These are phyloP conservation scores for Cotesia congregata DNA, from an alignment of 2,888 invertebrate species.

Conservation along the genomic window DNA sequence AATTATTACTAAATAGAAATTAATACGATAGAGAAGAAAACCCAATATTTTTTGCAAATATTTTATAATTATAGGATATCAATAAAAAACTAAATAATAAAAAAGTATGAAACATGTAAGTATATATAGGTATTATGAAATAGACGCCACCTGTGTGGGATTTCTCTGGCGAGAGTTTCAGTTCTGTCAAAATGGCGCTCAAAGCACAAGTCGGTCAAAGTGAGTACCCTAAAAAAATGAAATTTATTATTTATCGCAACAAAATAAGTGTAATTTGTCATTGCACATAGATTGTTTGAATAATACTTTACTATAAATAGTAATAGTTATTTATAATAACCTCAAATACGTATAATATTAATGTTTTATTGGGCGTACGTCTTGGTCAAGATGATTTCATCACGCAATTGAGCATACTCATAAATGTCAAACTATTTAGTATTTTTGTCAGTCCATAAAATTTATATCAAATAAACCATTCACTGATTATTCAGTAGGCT, in stretches of 20 bases:
- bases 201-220: constrained; percentile 90
- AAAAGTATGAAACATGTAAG: constrained; percentile 17
- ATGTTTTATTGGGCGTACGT: constrained; percentile 51
- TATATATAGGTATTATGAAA: not conserved
- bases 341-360: not conserved
- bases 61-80: not conserved
- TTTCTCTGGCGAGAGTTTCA: constrained; percentile 43
- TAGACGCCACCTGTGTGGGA: constrained; percentile 53
- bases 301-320: not conserved
- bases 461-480: not conserved
- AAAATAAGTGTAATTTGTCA: not conserved
- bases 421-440: constrained; percentile 55
- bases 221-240: constrained; percentile 74
- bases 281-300: not conserved
- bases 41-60: not conserved
- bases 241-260: constrained; percentile 41
- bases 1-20: too few relatives aligned
- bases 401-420: constrained; percentile 48
- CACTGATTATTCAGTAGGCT: not conserved
- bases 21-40: too few relatives aligned
- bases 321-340: not conserved
- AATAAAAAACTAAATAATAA: constrained; percentile 9
- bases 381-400: constrained; percentile 59
- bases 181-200: constrained; percentile 82
- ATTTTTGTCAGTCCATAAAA: not conserved